A percentile compares a stretch with the other conserved stretches of the same genome.
These are phyloP conservation scores for Nasonovia ribisnigri DNA, from an alignment of 2,888 invertebrate species.

Conservation along the genomic window DNA sequence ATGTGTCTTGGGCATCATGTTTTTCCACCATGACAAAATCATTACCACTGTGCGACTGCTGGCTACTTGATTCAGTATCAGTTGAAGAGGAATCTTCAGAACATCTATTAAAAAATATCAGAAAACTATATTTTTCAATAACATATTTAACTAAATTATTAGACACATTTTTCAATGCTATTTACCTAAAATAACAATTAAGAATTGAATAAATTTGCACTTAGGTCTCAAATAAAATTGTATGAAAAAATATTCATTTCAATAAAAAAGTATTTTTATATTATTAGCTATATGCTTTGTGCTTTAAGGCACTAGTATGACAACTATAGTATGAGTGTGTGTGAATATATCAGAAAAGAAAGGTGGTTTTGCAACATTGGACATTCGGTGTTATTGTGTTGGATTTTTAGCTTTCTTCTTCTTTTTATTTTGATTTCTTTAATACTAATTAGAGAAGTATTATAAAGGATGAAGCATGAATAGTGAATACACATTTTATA, in stretches of 20 bases:
- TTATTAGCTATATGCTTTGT: not conserved
- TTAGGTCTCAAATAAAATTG: not conserved
- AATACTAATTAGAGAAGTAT: not conserved
- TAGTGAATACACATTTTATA: not conserved
- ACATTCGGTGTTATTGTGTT: not conserved
- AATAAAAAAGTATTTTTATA: not conserved
- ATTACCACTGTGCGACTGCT: slow-evolving; percentile 84
- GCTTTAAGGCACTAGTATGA: not conserved
- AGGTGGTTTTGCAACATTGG: not conserved
- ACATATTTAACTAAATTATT: not conserved
- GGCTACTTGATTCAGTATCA: slow-evolving; percentile 83
- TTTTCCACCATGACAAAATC: slow-evolving; percentile 90
- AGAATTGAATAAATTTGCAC: not conserved
- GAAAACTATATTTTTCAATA: not conserved
- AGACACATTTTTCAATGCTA: not conserved
- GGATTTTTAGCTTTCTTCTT: not conserved
- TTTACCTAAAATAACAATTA: not conserved
- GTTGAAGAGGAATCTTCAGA: slow-evolving; percentile 72
- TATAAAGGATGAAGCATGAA: not conserved
- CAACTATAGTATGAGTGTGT: not conserved
- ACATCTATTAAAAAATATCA: slow-evolving; percentile 46
- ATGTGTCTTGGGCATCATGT: slow-evolving; percentile 70
- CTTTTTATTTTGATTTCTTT: not conserved
- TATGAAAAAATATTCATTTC: not conserved
- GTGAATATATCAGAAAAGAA: not conserved